Base-by-base conservation (phyloP, 2,797 vertebrate species). In the Spatula clypeata region DNA sequence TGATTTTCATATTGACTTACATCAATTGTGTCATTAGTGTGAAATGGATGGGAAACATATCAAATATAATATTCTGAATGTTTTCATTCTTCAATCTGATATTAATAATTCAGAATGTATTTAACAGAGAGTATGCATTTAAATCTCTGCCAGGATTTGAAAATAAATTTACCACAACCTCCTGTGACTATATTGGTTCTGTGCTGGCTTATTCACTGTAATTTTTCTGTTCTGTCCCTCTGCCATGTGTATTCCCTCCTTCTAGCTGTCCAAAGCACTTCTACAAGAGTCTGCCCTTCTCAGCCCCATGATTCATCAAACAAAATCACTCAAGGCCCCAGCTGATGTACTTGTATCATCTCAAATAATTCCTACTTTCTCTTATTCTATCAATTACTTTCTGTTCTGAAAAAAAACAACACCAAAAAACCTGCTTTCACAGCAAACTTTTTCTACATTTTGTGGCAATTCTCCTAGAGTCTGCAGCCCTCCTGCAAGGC, bases 1-100 rank as follows among this genome's bases (percentile, higher is more conserved):
- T 95, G 93, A 95, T 97, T 97, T 97, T 94, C 73, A 51, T 87
- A 92, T 89, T 90, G 95, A 92, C 74, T 96, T 92, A 18, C 27
- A 95, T 92, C 95, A 96, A 64, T 94, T 79, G 93, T 95, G 67
- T 81, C 31, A 92, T 96, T 83, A 89, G 79, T 69, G 69, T 87
- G 73, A 96, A 96, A 96, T 84, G 64, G 47, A 93, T 89, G 88
- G 55, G 66, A 80, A 91, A 88, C 86, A 65, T 53, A 82, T 79
- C 36, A 20, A 92, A 90, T 66, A n/a, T 27, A 61, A 88, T 36
- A 74, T 94, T 95, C 73, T 77, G 83, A 72, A 87, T 92, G 65
- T 92, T 95, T 95, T 91, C 45, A 65, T 94, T 96, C 89, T 94
- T 94, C 79, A 79, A 53, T 88, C 62, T 76, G 71, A 77, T 93